These are phyloP conservation scores for Petrocephalus schoutedeni DNA, from an alignment of 2,797 vertebrate species.

Conservation along the genomic window DNA sequence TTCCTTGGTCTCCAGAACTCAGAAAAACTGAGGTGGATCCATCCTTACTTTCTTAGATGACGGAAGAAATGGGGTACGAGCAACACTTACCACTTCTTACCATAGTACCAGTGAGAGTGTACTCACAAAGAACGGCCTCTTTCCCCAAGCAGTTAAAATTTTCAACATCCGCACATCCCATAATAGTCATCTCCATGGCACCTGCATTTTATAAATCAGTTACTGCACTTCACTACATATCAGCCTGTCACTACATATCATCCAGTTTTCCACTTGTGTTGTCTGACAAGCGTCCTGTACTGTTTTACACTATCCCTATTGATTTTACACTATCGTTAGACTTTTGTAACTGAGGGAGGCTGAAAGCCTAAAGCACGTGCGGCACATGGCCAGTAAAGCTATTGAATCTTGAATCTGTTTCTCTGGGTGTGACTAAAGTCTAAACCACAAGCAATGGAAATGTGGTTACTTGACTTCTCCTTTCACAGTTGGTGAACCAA, in stretches of 20 bases:
- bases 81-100: not conserved
- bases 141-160: not conserved
- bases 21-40: not conserved
- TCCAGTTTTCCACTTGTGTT: not conserved
- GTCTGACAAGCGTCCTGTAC: not conserved
- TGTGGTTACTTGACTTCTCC: not conserved
- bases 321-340: not conserved
- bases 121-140: not conserved
- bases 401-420: not conserved
- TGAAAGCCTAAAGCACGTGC: not conserved
- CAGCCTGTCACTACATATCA: not conserved
- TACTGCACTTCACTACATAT: not conserved
- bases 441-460: not conserved
- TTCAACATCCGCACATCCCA: not conserved
- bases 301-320: not conserved
- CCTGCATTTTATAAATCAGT: not conserved
- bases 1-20: too few species aligned
- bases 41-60: not conserved
- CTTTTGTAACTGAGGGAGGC: not conserved
- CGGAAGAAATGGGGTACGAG: not conserved
- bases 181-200: not conserved
- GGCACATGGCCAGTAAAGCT: not conserved
- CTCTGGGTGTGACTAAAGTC: not conserved
- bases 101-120: not conserved
- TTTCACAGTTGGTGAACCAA: not conserved